These are phyloP conservation scores for Eupeodes luniger DNA, from an alignment of 2,888 invertebrate genomes.

Conservation along the genomic window DNA sequence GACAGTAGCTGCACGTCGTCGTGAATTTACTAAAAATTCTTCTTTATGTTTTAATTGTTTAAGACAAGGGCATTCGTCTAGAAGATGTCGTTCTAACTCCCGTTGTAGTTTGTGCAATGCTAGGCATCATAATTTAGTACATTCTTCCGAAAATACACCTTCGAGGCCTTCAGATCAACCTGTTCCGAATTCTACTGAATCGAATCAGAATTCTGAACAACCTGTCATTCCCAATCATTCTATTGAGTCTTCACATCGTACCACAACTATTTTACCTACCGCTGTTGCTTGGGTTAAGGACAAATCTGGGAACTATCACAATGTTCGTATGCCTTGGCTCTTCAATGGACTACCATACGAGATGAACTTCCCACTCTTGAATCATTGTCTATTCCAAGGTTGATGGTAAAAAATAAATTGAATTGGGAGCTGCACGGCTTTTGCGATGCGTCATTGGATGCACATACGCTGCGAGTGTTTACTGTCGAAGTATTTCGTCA, in stretches of 20 bases:
- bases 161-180: not conserved
- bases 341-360: not conserved
- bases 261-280: slow-evolving; percentile 7
- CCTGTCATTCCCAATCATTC: not conserved
- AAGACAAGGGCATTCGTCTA: not conserved
- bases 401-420: slow-evolving; percentile 2
- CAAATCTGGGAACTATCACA: not conserved
- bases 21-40: not conserved
- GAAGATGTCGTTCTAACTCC: slow-evolving; percentile 14
- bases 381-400: not conserved
- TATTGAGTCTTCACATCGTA: not conserved
- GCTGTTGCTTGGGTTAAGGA: not conserved
- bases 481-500: not conserved
- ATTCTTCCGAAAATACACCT: not conserved
- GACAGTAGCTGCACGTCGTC: slow-evolving; percentile 6
- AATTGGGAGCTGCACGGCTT: not conserved
- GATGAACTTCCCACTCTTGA: not conserved
- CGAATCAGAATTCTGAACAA: slow-evolving; percentile 2
- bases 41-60: slow-evolving; percentile 34
- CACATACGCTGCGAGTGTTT: slow-evolving; percentile 8
- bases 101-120: slow-evolving; percentile 18
- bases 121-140: not conserved
- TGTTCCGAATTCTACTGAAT: not conserved
- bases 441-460: slow-evolving; percentile 26
- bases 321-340: not conserved